These are phyloP conservation scores for Musca vetustissima DNA, from an alignment of 1,140 invertebrate genomes.

Conservation along the genomic window DNA sequence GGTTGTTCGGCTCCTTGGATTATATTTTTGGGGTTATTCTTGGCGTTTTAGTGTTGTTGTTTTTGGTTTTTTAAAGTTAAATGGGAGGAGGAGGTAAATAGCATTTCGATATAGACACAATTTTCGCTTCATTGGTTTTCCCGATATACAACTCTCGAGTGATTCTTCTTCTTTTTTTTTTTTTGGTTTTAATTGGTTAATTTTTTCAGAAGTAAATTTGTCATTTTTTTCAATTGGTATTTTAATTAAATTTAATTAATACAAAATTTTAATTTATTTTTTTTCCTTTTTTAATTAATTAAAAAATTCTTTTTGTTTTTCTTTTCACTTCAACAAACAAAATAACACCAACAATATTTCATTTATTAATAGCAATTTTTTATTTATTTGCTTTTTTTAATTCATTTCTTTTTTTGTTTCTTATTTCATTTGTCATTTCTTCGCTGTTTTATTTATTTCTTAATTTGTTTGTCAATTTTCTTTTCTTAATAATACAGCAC, in stretches of 20 bases:
- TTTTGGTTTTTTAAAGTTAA: too few species aligned
- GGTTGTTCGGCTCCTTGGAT: not conserved
- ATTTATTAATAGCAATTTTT: slow-evolving; percentile 5
- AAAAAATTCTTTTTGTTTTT: not conserved
- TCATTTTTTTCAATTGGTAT: not conserved
- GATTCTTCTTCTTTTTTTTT: not conserved
- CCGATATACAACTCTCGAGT: too few species aligned
- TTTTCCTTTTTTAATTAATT: not conserved
- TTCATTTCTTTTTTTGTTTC: not conserved
- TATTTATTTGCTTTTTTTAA: not conserved
- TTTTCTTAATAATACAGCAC: too few species aligned
- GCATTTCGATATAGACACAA: slow-evolving; percentile 23
- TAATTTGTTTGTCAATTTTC: not conserved
- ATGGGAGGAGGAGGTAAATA: not conserved
- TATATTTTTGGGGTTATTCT: too few species aligned
- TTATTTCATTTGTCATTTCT: slow-evolving; percentile 4
- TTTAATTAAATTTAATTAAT: not conserved
- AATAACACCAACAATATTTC: not conserved
- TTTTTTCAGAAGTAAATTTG: too few species aligned
- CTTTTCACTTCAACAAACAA: not conserved
- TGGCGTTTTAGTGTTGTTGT: too few species aligned
- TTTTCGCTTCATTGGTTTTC: slow-evolving; percentile 3
- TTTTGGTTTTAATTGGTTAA: too few species aligned
- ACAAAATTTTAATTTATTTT: slow-evolving; percentile 1
- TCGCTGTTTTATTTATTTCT: not conserved